Conservation (phyloP, 2,888 invertebrate genomes). For the Halocaridina rubra region DNA sequence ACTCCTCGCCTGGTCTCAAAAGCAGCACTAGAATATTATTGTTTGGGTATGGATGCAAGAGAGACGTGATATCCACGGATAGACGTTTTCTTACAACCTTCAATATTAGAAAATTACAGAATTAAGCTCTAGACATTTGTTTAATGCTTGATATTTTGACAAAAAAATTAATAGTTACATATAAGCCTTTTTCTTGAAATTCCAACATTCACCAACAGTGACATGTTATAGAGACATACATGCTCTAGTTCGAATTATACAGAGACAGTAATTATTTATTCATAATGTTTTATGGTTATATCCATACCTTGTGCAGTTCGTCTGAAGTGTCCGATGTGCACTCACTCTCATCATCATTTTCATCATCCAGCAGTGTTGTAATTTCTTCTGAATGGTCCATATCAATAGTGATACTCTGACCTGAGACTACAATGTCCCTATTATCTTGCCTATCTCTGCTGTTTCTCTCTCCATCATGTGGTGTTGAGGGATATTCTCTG, state of each 20-base stretch:
- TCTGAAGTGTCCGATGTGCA: conserved; percentile 37
- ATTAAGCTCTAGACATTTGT: too few relatives aligned
- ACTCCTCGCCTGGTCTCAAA: conserved; percentile 31
- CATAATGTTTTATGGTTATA: too few relatives aligned
- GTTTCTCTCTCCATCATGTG: background rate
- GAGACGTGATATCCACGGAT: conserved; percentile 17
- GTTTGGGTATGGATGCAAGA: conserved; percentile 13
- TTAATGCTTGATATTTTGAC: too few relatives aligned
- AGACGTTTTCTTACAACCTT: conserved; percentile 29
- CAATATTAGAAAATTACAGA: too few relatives aligned
- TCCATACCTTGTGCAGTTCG: conserved; percentile 48
- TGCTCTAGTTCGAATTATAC: too few relatives aligned
- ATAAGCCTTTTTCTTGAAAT: too few relatives aligned
- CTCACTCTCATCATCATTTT: conserved; percentile 28
- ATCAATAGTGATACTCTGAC: background rate
- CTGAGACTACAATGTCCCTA: background rate
- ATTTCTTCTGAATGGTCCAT: conserved; percentile 35
- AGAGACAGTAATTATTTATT: too few relatives aligned
- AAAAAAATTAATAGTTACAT: too few relatives aligned
- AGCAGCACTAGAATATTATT: conserved; percentile 28
- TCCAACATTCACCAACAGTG: too few relatives aligned
- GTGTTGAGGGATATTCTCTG: background rate
- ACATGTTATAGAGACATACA: too few relatives aligned
- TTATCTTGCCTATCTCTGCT: background rate
- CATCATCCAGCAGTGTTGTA: conserved; percentile 36